Percentiles rank a stretch among this genome's conserved stretches.
phyloP scores from a whole-genome alignment of 2,113 vertebrate genomes.

The Symphodus melops region DNA sequence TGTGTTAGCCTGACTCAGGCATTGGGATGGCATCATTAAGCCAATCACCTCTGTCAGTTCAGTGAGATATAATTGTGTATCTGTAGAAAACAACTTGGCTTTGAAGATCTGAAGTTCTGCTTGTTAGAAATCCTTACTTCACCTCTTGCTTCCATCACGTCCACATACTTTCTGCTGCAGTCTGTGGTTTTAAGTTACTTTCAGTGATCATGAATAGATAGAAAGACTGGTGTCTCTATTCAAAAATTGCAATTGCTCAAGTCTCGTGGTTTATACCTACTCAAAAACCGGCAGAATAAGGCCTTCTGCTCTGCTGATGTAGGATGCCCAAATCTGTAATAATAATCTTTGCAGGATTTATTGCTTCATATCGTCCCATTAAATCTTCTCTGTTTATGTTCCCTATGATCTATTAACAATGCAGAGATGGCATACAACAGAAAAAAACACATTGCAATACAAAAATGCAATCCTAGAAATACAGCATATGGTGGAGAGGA shows the following conservation, averaged over 20 bases:
- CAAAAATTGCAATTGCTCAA: constrained; percentile 26
- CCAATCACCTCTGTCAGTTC: background rate
- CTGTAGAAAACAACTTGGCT: background rate
- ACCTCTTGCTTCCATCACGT: constrained; percentile 29
- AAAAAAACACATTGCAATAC: background rate
- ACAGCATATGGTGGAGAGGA: no score
- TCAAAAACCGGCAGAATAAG: constrained; percentile 6
- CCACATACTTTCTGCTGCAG: constrained; percentile 39
- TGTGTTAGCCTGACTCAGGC: background rate
- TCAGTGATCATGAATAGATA: constrained; percentile 33
- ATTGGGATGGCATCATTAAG: constrained; percentile 5
- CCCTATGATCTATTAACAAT: background rate
- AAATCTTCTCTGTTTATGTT: background rate
- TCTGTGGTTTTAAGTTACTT: constrained; percentile 48
- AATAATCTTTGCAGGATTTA: background rate
- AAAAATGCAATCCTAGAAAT: background rate
- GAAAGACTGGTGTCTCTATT: constrained; percentile 35
- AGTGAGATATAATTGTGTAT: background rate
- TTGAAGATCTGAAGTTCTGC: constrained; percentile 29
- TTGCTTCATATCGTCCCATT: background rate
- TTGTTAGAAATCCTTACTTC: constrained; percentile 32
- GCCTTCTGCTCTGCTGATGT: background rate
- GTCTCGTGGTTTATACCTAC: background rate
- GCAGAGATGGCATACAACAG: background rate
- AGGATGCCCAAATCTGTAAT: background rate